phyloP scores from a whole-genome alignment of 2,113 vertebrate genomes.

The Pedionomus torquatus region DNA sequence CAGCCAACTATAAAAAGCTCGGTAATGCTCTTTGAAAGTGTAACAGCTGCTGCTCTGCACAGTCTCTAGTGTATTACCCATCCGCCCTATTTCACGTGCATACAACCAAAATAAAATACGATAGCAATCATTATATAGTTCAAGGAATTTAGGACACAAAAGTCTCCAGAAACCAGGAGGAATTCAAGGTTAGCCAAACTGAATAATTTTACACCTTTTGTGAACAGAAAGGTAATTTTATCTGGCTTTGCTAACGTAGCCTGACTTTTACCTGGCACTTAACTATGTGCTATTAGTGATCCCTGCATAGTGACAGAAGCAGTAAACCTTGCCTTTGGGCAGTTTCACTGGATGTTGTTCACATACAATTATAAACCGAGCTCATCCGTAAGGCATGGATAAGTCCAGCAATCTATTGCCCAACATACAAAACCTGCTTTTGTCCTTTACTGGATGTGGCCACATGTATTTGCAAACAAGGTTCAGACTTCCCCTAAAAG shows the following conservation, averaged over 20 bases:
- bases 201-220: neutral
- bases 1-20: slow-evolving; percentile 64
- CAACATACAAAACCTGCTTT: neutral
- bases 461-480: neutral
- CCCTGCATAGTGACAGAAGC: neutral
- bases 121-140: slow-evolving; percentile 37
- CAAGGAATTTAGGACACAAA: slow-evolving; percentile 29
- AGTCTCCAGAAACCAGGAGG: neutral
- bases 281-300: neutral
- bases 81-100: slow-evolving; percentile 14
- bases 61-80: slow-evolving; percentile 30
- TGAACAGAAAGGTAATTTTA: slow-evolving; percentile 15
- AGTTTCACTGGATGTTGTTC: neutral
- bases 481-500: neutral
- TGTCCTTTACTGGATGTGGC: neutral
- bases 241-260: neutral
- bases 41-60: slow-evolving; percentile 50
- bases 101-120: slow-evolving; percentile 38
- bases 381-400: neutral
- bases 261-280: neutral
- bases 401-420: neutral
- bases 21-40: slow-evolving; percentile 53
- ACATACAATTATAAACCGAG: neutral
- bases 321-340: neutral
- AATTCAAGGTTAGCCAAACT: slow-evolving; percentile 30